Conservation (phyloP, 2,113 vertebrate species). For the Chrysochloris asiatica region DNA sequence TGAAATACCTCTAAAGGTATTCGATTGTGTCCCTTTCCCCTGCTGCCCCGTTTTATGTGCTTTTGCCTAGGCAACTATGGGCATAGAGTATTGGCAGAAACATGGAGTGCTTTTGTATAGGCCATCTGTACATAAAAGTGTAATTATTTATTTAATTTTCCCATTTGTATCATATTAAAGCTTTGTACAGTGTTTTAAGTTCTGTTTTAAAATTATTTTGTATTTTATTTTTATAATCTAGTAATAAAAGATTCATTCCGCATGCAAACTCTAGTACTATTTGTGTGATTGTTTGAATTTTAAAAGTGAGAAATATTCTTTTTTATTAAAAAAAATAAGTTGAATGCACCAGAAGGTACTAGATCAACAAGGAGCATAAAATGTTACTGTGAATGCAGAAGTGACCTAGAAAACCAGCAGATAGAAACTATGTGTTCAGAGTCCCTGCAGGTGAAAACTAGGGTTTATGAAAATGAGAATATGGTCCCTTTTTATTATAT, state of each 20-base stretch:
- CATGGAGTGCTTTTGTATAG: constrained; percentile 82
- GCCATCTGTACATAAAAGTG: constrained; percentile 95
- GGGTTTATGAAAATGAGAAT: background rate
- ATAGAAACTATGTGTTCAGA: background rate
- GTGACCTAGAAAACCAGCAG: constrained; percentile 17
- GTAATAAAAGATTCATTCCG: constrained; percentile 99
- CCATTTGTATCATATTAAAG: constrained; percentile 99
- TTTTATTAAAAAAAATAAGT: constrained; percentile 23
- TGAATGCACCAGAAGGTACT: constrained; percentile 14
- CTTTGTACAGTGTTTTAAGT: constrained; percentile 98
- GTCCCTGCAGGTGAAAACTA: constrained; percentile 5
- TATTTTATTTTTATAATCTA: constrained; percentile 99
- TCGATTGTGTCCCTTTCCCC: constrained; percentile 28
- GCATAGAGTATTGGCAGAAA: constrained; percentile 74
- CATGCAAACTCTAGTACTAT: constrained; percentile 90
- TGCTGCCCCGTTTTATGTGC: constrained; percentile 54
- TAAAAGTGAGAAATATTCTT: constrained; percentile 51
- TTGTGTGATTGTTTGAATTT: constrained; percentile 73
- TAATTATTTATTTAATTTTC: constrained; percentile 97
- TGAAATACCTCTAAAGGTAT: constrained; percentile 54
- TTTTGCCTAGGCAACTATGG: constrained; percentile 84
- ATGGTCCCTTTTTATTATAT: background rate
- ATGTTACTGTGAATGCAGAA: constrained; percentile 32
- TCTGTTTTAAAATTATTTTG: constrained; percentile 99
- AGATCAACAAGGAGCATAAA: constrained; percentile 10